These are phyloP conservation scores for Physella acuta DNA, from an alignment of 1,140 invertebrate species.

Conservation along the genomic window DNA sequence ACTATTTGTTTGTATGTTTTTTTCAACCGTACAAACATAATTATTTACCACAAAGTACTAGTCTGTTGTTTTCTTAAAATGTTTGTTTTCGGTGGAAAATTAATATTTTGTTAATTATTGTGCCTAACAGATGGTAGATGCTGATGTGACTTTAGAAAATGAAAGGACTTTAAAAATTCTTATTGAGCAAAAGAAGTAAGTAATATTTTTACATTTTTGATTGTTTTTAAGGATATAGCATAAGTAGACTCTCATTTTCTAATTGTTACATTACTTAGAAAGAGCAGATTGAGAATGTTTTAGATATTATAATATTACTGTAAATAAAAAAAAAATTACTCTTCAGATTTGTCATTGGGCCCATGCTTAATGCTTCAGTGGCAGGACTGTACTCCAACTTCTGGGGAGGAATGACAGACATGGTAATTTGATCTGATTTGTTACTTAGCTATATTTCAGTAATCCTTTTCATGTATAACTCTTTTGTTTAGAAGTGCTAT, in stretches of 20 bases:
- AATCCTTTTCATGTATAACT: no score
- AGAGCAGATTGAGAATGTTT: background rate
- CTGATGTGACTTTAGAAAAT: constrained; percentile 83
- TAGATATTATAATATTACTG: background rate
- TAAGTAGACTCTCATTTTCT: background rate
- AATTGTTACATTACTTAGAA: background rate
- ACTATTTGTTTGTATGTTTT: constrained; percentile 73
- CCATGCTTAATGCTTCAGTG: constrained; percentile 82
- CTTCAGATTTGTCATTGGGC: constrained; percentile 67
- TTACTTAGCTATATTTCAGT: no score
- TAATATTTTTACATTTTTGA: background rate
- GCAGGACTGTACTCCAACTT: constrained; percentile 84
- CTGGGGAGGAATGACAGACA: constrained; percentile 87
- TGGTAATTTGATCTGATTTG: no score
- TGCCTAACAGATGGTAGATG: constrained; percentile 81
- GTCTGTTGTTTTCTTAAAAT: no score
- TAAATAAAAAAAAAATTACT: background rate
- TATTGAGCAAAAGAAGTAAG: constrained; percentile 64
- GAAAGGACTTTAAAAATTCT: constrained; percentile 70
- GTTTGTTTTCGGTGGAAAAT: no score
- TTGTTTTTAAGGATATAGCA: no score
- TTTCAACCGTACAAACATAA: constrained; percentile 1
- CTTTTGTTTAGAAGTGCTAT: no score
- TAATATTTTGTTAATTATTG: no score
- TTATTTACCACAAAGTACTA: constrained; percentile 13